Evolutionary conservation across 2,888 invertebrate species (phyloP).

Genomic region (Gymnocheta viridis): DNA sequence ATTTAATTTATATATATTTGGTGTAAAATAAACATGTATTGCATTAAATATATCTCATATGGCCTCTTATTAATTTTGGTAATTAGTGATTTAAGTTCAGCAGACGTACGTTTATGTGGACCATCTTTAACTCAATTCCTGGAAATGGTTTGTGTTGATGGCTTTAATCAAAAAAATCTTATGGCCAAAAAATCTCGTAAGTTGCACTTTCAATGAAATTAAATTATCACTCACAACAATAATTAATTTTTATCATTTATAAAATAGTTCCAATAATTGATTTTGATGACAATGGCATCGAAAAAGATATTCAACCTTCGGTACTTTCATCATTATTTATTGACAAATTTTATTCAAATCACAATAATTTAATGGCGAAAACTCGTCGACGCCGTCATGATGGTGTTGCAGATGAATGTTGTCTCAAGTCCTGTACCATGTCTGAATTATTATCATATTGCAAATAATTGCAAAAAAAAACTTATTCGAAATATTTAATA

Average conservation of each 20-base stretch:
- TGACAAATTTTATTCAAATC: constrained; percentile 27
- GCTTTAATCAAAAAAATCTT: constrained; percentile 44
- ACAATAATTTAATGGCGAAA: constrained; percentile 32
- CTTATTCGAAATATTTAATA: not conserved
- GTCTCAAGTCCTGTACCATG: constrained; percentile 74
- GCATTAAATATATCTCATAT: not conserved
- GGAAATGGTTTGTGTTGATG: constrained; percentile 27
- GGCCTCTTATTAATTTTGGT: constrained; percentile 8
- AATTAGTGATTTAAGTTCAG: not conserved
- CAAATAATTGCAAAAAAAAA: constrained; percentile 55
- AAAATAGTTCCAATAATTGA: constrained; percentile 4
- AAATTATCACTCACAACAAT: not conserved
- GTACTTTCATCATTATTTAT: constrained; percentile 7
- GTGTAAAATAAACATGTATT: constrained; percentile 13
- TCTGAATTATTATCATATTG: constrained; percentile 74
- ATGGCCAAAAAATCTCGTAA: constrained; percentile 34
- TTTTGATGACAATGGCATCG: not conserved
- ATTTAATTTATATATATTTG: no score
- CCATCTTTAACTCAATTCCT: constrained; percentile 13
- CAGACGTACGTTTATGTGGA: constrained; percentile 37
- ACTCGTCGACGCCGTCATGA: constrained; percentile 67
- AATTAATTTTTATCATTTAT: not conserved
- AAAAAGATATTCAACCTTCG: not conserved
- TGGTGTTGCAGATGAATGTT: constrained; percentile 74
- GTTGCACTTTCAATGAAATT: not conserved